Base-by-base conservation (phyloP, 2,113 vertebrate genomes). In the Hymenochirus boettgeri region DNA sequence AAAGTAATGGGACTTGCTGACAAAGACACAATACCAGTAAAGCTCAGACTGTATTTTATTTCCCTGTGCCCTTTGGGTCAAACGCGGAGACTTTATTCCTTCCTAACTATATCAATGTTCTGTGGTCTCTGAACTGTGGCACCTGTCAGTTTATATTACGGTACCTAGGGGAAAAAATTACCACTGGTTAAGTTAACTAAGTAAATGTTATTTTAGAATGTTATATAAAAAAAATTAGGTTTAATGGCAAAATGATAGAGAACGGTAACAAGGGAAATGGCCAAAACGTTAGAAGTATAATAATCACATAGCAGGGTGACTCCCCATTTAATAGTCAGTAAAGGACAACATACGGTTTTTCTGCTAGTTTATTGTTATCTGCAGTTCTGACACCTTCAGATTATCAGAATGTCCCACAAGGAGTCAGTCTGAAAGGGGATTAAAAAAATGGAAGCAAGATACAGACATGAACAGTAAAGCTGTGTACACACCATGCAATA, bases 91-190 rank as follows among this genome's bases (percentile, higher is more conserved):
- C 9, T 47, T 21, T 2, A 45, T 57, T 50, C 45, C 57, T 73
- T 79, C 53, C 29, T 50, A 73, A 77, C 55, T 73, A 74, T 57
- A 25, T 37, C 50, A 55, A 64, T 80, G 77, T 76, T 80, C 75
- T 75, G 48, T 74, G 70, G 76, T 78, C 74, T 75, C 72, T 79
- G 51, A 79, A 65, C 69, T 21, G 72, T 61, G 72, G 54, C 75
- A 76, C 74, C 72, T 80, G 66, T 74, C 67, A 66, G 1, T 59
- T 61, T 39, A 71, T 52, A 62, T 77, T 75, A 73, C n/a, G n/a
- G n/a, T n/a, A n/a, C 54, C 73, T 71, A 25, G 48, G 29, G 50
- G 72, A 17, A 57, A 29, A 46, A 74, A 21, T 47, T 31, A 17
- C 13, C 62, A 57, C 22, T 33, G 56, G 69, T 75, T 75, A 71